Evolutionary conservation across 2,888 invertebrate species (phyloP).

Genomic region (Bursaphelenchus okinawaensis): DNA sequence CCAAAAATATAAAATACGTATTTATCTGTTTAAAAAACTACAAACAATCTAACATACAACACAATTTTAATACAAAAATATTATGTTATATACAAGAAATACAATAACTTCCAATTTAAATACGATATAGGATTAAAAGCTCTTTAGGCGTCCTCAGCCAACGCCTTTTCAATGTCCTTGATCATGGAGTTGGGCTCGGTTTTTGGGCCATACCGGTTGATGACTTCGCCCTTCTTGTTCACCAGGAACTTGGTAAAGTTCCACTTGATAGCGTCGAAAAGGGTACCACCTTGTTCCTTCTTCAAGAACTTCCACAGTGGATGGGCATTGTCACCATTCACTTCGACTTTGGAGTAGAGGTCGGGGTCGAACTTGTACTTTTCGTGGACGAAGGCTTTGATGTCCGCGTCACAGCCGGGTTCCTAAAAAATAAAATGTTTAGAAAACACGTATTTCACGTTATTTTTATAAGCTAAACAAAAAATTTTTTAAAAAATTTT

Average conservation of each 20-base stretch:
- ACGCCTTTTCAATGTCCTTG: conserved; percentile 49
- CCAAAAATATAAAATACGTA: too few species aligned
- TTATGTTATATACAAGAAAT: too few species aligned
- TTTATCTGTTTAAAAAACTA: too few species aligned
- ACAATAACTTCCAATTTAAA: too few species aligned
- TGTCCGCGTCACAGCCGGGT: conserved; percentile 23
- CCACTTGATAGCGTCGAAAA: conserved; percentile 67
- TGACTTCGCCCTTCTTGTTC: conserved; percentile 60
- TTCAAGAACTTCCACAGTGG: conserved; percentile 70
- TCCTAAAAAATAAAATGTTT: too few species aligned
- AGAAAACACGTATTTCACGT: too few species aligned
- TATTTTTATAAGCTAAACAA: too few species aligned
- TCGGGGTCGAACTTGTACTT: conserved; percentile 59
- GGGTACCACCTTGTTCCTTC: conserved; percentile 64
- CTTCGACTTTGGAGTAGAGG: conserved; percentile 67
- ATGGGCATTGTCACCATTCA: conserved; percentile 69
- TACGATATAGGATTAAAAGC: too few species aligned
- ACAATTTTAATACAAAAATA: too few species aligned
- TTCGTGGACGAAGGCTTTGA: conserved; percentile 61
- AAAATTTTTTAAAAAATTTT: too few species aligned
- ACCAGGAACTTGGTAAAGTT: conserved; percentile 82
- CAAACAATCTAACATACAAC: too few species aligned
- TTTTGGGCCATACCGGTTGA: conserved; percentile 42
- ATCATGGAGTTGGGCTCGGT: conserved; percentile 51
- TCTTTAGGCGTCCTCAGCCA: conserved; percentile 16